A percentile compares a stretch with the other conserved stretches of the same genome.
These are phyloP conservation scores for Priocnemis perturbator DNA, from an alignment of 2,888 invertebrate species.

Conservation along the genomic window DNA sequence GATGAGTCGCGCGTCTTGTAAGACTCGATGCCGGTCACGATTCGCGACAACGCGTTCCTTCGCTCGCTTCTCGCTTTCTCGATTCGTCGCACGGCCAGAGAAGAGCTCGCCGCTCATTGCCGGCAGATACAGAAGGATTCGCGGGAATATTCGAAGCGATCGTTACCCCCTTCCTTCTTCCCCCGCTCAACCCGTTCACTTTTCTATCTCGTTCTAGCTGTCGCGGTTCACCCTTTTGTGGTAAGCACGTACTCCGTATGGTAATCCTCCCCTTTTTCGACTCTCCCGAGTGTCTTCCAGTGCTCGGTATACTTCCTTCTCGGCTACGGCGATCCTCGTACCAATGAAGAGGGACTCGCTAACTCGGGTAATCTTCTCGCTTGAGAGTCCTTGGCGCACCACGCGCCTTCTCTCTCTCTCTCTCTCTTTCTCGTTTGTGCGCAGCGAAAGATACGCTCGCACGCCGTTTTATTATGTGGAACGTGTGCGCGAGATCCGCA, in stretches of 20 bases:
- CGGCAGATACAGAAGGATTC: slow-evolving; percentile 31
- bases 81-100: slow-evolving; percentile 27
- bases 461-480: neutral
- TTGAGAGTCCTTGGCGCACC: slow-evolving; percentile 5
- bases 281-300: slow-evolving; percentile 7
- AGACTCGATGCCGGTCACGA: slow-evolving; percentile 37
- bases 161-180: slow-evolving; percentile 23
- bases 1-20: neutral
- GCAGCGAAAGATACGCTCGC: neutral
- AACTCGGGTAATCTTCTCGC: neutral
- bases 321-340: slow-evolving; percentile 6
- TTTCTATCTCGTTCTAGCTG: neutral
- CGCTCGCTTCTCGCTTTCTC: slow-evolving; percentile 17
- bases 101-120: slow-evolving; percentile 32
- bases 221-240: slow-evolving; percentile 15
- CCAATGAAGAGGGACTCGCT: slow-evolving; percentile 10
- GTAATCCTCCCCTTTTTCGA: slow-evolving; percentile 32
- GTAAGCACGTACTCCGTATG: slow-evolving; percentile 40
- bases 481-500: neutral
- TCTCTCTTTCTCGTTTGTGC: slow-evolving; percentile 1
- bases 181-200: neutral
- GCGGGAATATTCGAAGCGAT: slow-evolving; percentile 34
- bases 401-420: slow-evolving; percentile 14
- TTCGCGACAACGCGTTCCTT: slow-evolving; percentile 14
- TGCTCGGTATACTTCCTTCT: slow-evolving; percentile 6